Evolutionary conservation across 2,797 vertebrate genomes (phyloP).

Genomic region (Tragelaphus eurycerus): DNA sequence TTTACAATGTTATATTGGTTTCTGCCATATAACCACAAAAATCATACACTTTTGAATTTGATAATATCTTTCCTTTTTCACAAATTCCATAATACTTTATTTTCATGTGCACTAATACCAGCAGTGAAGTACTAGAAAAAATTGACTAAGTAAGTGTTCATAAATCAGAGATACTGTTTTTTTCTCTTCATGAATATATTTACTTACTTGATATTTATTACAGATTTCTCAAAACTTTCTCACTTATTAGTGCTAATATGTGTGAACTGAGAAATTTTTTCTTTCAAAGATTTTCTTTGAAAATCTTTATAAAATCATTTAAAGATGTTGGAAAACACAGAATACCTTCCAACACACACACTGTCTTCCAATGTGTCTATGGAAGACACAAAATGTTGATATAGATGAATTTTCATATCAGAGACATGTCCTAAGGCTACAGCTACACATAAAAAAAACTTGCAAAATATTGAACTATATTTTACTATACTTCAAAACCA

Average conservation of each 20-base stretch:
- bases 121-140: not conserved
- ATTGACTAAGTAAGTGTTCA: not conserved
- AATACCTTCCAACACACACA: not conserved
- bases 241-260: not conserved
- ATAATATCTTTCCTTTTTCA: not conserved
- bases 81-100: not conserved
- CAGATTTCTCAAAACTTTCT: not conserved
- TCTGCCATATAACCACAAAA: not conserved
- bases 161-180: not conserved
- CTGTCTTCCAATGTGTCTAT: not conserved
- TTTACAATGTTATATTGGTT: not conserved
- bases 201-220: not conserved
- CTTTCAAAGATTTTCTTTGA: not conserved
- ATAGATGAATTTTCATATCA: not conserved
- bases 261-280: not conserved
- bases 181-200: not conserved
- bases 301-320: slow-evolving; percentile 16
- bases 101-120: not conserved
- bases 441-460: not conserved
- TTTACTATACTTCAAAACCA: not conserved
- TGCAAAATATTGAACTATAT: not conserved
- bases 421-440: not conserved
- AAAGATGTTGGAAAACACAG: not conserved
- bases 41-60: not conserved
- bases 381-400: not conserved